Percentiles rank a stretch among this genome's conserved stretches.
phyloP scores from a whole-genome alignment of 2,113 vertebrate species.

The Merops nubicus region DNA sequence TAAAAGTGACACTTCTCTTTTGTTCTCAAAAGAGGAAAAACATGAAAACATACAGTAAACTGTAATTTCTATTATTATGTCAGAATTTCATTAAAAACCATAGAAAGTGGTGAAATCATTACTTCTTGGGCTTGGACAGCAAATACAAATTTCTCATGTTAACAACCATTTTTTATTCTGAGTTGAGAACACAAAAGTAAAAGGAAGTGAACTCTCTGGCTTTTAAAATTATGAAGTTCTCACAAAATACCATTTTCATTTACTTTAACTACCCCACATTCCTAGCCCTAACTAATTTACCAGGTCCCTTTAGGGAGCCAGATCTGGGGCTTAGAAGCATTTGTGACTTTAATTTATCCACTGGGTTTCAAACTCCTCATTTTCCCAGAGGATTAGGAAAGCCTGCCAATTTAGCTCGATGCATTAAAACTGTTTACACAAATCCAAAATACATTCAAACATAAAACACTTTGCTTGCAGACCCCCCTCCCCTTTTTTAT shows the following conservation, averaged over 20 bases:
- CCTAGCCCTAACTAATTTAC: constrained; percentile 25
- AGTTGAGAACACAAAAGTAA: neutral
- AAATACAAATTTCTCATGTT: neutral
- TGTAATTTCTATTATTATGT: neutral
- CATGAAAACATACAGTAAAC: neutral
- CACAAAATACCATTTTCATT: constrained; percentile 12
- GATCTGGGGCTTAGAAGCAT: constrained; percentile 3
- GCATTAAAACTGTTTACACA: constrained; percentile 41
- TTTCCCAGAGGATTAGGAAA: constrained; percentile 23
- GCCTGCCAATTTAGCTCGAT: constrained; percentile 39
- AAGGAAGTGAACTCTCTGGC: neutral
- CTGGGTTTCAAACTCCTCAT: constrained; percentile 17
- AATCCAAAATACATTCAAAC: constrained; percentile 25
- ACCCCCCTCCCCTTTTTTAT: rapidly evolving
- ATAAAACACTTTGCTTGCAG: neutral
- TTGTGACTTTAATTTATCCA: constrained; percentile 27
- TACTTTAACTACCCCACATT: constrained; percentile 9
- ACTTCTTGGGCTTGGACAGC: neutral
- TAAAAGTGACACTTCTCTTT: neutral
- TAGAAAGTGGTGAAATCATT: constrained; percentile 21
- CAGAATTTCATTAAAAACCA: neutral
- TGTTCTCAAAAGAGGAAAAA: neutral
- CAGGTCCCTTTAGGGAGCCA: neutral
- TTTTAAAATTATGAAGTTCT: neutral
- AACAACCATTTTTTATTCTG: neutral